A percentile compares a stretch with the other conserved stretches of the same genome.
These are phyloP conservation scores for Brevipalpus yothersi DNA, from an alignment of 1,140 invertebrate genomes.

Conservation along the genomic window DNA sequence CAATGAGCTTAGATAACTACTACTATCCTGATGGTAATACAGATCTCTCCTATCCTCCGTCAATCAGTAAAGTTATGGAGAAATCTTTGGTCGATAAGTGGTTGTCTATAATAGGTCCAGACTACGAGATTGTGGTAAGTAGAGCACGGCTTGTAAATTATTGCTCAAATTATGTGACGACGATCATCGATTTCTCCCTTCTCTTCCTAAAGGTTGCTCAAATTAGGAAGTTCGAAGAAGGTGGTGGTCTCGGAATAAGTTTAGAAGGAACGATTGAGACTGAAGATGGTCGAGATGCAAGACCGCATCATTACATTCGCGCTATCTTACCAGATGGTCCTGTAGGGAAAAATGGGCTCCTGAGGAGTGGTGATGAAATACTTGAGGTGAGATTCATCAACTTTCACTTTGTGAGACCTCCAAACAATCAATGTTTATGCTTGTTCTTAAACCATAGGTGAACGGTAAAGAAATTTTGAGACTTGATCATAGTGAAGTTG, in stretches of 20 bases:
- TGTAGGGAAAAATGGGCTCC: slow-evolving; percentile 52
- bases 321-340: slow-evolving; percentile 80
- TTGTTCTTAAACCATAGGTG: slow-evolving; percentile 35
- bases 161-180: not conserved
- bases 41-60: no score
- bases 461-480: slow-evolving; percentile 82
- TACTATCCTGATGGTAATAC: no score
- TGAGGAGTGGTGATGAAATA: slow-evolving; percentile 69
- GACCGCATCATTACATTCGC: slow-evolving; percentile 77
- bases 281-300: slow-evolving; percentile 60
- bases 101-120: slow-evolving; percentile 51
- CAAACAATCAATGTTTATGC: not conserved
- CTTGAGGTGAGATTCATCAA: slow-evolving; percentile 31
- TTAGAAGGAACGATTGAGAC: slow-evolving; percentile 89
- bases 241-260: slow-evolving; percentile 76
- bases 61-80: not conserved
- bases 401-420: not conserved
- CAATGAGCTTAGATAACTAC: not conserved
- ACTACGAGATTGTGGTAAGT: slow-evolving; percentile 60
- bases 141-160: not conserved
- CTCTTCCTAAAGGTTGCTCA: slow-evolving; percentile 36
- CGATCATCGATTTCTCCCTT: not conserved
- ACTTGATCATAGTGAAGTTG: slow-evolving; percentile 86
- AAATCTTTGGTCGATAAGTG: slow-evolving; percentile 26
- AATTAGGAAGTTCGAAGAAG: slow-evolving; percentile 55